Evolutionary conservation across 1,140 invertebrate species (phyloP).

Genomic region (Lysiphlebus fabarum): DNA sequence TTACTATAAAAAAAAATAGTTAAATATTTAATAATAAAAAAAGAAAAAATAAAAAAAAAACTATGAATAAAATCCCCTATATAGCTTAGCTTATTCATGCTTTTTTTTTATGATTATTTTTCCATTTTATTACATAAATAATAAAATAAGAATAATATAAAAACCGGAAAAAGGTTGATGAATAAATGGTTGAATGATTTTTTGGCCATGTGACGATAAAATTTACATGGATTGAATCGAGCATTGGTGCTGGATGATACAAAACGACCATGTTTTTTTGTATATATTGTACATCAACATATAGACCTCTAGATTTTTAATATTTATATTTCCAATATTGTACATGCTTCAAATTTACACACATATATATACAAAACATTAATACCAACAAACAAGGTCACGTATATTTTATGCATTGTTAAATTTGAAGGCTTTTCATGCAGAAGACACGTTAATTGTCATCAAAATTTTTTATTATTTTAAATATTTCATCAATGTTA

Average conservation of each 20-base stretch:
- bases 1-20: no score
- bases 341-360: slow-evolving; percentile 4
- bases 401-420: slow-evolving; percentile 31
- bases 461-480: not conserved
- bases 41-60: no score
- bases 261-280: not conserved
- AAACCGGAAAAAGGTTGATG: not conserved
- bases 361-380: not conserved
- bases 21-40: no score
- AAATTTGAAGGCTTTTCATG: slow-evolving; percentile 29
- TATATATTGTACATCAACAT: not conserved
- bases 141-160: slow-evolving; percentile 6
- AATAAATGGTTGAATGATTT: slow-evolving; percentile 13
- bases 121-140: slow-evolving; percentile 7
- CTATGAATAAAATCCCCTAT: no score
- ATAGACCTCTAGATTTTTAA: slow-evolving; percentile 19
- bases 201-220: slow-evolving; percentile 14
- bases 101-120: no score
- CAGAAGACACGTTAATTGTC: slow-evolving; percentile 35
- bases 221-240: slow-evolving; percentile 22
- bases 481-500: not conserved
- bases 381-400: not conserved
- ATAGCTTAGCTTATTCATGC: no score
- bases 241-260: not conserved
- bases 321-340: not conserved